A percentile compares a stretch with the other conserved stretches of the same genome.
phyloP scores from a whole-genome alignment of 1,140 invertebrate genomes.

The Danaus plexippus region DNA sequence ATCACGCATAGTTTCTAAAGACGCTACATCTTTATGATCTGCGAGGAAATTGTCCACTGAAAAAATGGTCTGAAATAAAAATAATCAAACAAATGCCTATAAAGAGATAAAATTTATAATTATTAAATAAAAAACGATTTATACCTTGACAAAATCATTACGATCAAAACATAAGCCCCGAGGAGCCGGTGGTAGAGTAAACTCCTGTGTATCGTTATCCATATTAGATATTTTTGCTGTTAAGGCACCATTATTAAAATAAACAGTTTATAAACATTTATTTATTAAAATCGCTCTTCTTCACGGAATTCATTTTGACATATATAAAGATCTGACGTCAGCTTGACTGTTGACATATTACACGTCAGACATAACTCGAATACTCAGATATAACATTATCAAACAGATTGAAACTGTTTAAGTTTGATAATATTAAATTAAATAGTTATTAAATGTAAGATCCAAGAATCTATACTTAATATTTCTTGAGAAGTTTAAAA shows the following conservation, averaged over 20 bases:
- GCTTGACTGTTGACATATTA: conserved; percentile 44
- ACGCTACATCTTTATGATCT: conserved; percentile 75
- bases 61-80: conserved; percentile 80
- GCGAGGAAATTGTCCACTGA: conserved; percentile 92
- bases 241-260: conserved; percentile 59
- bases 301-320: conserved; percentile 55
- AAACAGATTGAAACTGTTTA: no score
- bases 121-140: conserved; percentile 15
- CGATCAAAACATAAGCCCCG: conserved; percentile 80
- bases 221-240: conserved; percentile 41
- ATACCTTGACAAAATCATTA: conserved; percentile 72
- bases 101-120: conserved; percentile 5
- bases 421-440: no score
- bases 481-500: no score
- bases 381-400: conserved; percentile 4
- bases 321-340: conserved; percentile 40
- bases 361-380: conserved; percentile 36
- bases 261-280: conserved; percentile 42
- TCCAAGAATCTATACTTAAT: no score
- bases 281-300: conserved; percentile 38
- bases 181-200: conserved; percentile 61
- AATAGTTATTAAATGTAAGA: no score
- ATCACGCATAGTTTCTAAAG: conserved; percentile 79
- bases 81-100: conserved; percentile 7
- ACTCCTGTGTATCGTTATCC: conserved; percentile 51